Conservation (phyloP, 2,113 vertebrate genomes). For the Euleptes europaea region DNA sequence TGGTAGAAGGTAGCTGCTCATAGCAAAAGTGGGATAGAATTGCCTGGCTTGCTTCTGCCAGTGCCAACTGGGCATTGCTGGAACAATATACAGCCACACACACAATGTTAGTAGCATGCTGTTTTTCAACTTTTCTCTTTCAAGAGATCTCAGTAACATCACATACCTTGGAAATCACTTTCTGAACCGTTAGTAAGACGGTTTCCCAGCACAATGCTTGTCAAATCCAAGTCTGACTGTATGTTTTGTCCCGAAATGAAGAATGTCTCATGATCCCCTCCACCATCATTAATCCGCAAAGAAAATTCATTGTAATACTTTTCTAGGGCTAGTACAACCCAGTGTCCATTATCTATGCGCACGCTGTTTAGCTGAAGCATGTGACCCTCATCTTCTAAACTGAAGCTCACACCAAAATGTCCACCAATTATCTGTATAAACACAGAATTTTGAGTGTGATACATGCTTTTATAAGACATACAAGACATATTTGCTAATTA, state of each 20-base stretch:
- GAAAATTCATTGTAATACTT: slow-evolving; percentile 84
- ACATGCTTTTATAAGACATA: background rate
- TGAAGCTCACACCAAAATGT: slow-evolving; percentile 75
- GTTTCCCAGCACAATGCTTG: slow-evolving; percentile 78
- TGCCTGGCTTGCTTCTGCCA: background rate
- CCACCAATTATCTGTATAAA: slow-evolving; percentile 78
- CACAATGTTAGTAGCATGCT: background rate
- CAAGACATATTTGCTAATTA: slow-evolving; percentile 2
- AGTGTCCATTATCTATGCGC: slow-evolving; percentile 84
- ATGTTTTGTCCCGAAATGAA: slow-evolving; percentile 70
- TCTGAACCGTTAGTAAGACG: slow-evolving; percentile 58
- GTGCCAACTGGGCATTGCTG: background rate
- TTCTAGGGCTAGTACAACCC: slow-evolving; percentile 80
- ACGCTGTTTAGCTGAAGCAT: slow-evolving; percentile 71
- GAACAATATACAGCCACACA: background rate
- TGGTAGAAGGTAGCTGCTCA: background rate
- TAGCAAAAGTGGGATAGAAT: background rate
- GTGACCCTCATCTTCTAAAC: slow-evolving; percentile 77
- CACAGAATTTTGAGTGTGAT: slow-evolving; percentile 23
- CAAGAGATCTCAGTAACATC: background rate
- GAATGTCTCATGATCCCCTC: slow-evolving; percentile 79
- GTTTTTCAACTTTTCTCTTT: background rate
- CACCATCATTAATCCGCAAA: slow-evolving; percentile 81
- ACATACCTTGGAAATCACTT: slow-evolving; percentile 82
- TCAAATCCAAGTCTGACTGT: slow-evolving; percentile 77